Base-by-base conservation (phyloP, 2,797 vertebrate genomes). In the Meda fulgida region DNA sequence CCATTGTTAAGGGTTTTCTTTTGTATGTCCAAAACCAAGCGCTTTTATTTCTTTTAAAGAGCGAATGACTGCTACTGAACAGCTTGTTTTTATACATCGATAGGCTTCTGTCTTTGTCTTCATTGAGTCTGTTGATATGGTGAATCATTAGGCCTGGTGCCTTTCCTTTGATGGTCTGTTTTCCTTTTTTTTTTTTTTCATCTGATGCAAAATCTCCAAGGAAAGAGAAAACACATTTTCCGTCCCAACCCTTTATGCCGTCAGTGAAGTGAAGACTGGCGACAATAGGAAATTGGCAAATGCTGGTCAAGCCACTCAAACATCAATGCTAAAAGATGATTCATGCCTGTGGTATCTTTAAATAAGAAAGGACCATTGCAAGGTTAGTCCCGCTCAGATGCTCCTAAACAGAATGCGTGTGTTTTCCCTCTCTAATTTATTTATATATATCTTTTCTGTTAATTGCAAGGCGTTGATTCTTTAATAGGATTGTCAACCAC, bases 401-500 rank as follows among this genome's bases (percentile, higher is more conserved):
- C 90, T 90, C 89, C 87, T 69, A 75, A 89, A 90, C 93, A 91
- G 43, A 80, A 80, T 73, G 67, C 11, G 93, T 93, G 90, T 91
- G 84, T 87, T 91, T 51, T 73, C 88, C 90, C 67, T 86, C 87
- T 90, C 86, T 87, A 67, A 36, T 84, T 84, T 87, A 69, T 92
- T 92, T 94, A 92, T 87, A 84, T 85, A 78, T 93, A 88, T 93
- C 91, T 83, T 94, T 92, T 92, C 84, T 91, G 91, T 95, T 95
- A 96, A 96, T 96, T 95, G 94, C 91, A 94, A 94, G 94, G 92
- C 92, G 91, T 95, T 93, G 91, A 90, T 94, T 92, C 91, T 91
- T 93, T 95, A 96, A 96, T 94, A 94, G 95, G 95, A 96, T 96
- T 96, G 93, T 95, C 92, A 93, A 91, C 92, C 87, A 93, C 92